Base-by-base conservation (phyloP, 2,113 vertebrate species). In the Cheilinus undulatus region DNA sequence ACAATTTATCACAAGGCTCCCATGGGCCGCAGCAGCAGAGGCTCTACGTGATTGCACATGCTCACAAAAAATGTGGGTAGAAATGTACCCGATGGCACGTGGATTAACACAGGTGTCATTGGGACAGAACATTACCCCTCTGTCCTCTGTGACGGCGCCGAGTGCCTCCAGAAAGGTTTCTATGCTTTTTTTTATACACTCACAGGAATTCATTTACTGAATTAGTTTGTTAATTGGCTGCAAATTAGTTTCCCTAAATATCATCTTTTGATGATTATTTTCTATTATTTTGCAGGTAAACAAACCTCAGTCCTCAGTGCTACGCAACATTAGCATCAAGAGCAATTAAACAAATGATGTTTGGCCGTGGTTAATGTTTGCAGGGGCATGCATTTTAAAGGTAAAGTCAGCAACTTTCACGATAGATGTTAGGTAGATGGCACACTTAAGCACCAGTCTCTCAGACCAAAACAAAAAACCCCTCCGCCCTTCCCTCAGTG, bases 211-310 rank as follows among this genome's bases (percentile, higher is more conserved):
- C 59, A 79, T 69, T 81, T 62, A 53, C 30, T 23, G 30, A 73
- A 48, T 64, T 69, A 56, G 73, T 79, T 54, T 51, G 60, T 24
- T 27, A 68, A 76, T 57, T 34, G 45, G 13, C 64, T 27, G 75
- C 40, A 85, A 86, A 89, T 86, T 76, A 69, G 27, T 85, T 85
- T 79, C 86, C 85, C 78, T 80, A 83, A 88, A 87, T 82, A 84
- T 61, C n/a, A 13, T 20, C 11, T 57, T 73, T 67, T 49, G 12
- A 61, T 27, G 26, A 50, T 24, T 38, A 42, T 76, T 10, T 34
- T 82, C 65, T 50, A 56, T 82, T 78, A 71, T 86, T 86, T 67
- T 48, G 63, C 76, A 83, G 66, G 78, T 74, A 81, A 87, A 72
- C 68, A 88, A 82, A 81, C 42, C 53, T 82, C 64, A 50, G 72